These are phyloP conservation scores for Talpa occidentalis DNA, from an alignment of 2,113 vertebrate genomes.

Conservation along the genomic window DNA sequence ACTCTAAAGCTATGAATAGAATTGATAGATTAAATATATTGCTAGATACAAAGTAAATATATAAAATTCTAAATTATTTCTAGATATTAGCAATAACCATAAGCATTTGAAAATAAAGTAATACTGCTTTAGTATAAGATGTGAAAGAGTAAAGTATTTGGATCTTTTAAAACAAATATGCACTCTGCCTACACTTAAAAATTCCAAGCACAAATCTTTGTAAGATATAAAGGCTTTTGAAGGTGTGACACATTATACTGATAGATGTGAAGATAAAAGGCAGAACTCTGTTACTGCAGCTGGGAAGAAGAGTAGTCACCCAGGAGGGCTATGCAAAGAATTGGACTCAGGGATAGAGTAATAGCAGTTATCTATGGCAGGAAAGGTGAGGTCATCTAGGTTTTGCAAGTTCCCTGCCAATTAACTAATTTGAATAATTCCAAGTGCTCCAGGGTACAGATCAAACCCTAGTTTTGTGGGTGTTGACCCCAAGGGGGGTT, in stretches of 20 bases:
- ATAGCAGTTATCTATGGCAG: rapidly evolving
- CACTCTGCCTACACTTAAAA: background rate
- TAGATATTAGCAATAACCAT: background rate
- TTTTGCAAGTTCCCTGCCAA: background rate
- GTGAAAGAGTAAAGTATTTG: background rate
- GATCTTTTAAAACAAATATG: background rate
- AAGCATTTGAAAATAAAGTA: background rate
- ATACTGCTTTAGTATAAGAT: background rate
- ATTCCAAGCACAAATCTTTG: background rate
- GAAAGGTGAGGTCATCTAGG: background rate
- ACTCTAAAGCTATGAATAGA: background rate
- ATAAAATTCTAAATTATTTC: background rate
- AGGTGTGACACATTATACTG: background rate
- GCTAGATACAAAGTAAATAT: background rate
- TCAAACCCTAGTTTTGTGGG: no score
- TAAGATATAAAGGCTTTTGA: background rate
- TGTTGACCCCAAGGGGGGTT: no score
- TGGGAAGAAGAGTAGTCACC: background rate
- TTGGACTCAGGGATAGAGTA: background rate
- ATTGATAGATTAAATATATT: background rate
- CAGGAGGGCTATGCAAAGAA: background rate
- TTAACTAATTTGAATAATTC: background rate
- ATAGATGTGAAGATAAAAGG: background rate
- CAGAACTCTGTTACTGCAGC: background rate
- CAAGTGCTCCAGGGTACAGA: background rate